Evolutionary conservation across 2,797 vertebrate species (phyloP), one percentile per base, ranked within the genome.

Genomic region (Spea hammondii): DNA sequence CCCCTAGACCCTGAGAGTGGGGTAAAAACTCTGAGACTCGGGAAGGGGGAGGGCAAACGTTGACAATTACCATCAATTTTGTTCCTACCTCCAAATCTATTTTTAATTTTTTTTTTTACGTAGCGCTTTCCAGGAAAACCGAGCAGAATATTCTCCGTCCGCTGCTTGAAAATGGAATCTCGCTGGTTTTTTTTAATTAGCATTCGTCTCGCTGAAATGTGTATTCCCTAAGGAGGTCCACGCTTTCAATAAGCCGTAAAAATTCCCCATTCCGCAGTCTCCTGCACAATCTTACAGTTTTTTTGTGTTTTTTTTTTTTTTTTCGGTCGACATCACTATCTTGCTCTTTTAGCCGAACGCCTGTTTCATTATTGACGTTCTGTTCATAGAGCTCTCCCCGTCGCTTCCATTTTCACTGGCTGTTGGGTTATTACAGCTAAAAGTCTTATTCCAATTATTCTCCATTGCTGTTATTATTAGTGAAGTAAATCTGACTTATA

Each of bases 241-340:
- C 50, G 62, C 55, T 74, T 62, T 73, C 71, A 68, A 57, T 79
- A 74, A 79, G 47, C 70, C 54, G 60, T 69, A 69, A 79, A 68
- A 70, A 73, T 79, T 53, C 65, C 69, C 6, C 32, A 57, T 32
- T 44, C 67, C 70, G 72, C 51, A 62, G 8, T 67, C 64, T 54
- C 51, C 54, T 65, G 47, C 77, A 78, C 66, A 60, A 70, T 60
- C 64, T 79, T 72, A 49, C 5, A 48, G n/a, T 78, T 78, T 67
- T 65, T 50, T 79, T 54, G 32, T 32, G 32, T 2, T 32, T 32
- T 32, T 32, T 32, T 32, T 32, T 32, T 32, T 32, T 32, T 32
- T 32, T 32, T 32, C 32, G 32, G 32, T 32, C 32, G 59, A 17
- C 32, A 49, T 44, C 46, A 53, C 53, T 46, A 79, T 72, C 54